phyloP scores from a whole-genome alignment of 2,797 vertebrate genomes.

The Brachyrhaphis roseni region DNA sequence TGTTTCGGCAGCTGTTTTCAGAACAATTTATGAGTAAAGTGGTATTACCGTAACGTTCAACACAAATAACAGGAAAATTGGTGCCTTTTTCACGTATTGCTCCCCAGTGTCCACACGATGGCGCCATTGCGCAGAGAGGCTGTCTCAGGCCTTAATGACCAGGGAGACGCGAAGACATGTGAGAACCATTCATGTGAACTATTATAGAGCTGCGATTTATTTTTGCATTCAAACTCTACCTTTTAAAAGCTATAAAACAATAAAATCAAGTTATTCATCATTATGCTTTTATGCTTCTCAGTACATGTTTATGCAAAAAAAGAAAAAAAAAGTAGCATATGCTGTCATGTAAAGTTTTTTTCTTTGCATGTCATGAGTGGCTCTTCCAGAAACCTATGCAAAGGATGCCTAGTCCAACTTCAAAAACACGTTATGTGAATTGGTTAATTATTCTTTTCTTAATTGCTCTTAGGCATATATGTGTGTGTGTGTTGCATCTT shows the following conservation, averaged over 20 bases:
- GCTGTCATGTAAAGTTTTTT: neutral
- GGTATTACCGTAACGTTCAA: slow-evolving; percentile 33
- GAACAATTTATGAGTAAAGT: neutral
- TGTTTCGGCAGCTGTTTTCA: neutral
- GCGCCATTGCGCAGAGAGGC: slow-evolving; percentile 27
- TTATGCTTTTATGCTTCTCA: neutral
- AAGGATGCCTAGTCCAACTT: neutral
- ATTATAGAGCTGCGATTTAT: neutral
- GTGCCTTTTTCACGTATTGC: slow-evolving; percentile 17
- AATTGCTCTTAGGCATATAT: neutral
- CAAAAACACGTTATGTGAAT: neutral
- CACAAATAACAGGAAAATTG: neutral
- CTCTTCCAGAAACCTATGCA: neutral
- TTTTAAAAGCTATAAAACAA: neutral
- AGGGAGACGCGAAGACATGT: neutral
- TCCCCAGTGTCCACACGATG: slow-evolving; percentile 10
- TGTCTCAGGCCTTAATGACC: neutral
- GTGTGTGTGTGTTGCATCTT: neutral
- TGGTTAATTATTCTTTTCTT: neutral
- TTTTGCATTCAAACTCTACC: neutral
- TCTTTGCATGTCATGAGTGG: neutral
- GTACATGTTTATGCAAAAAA: neutral
- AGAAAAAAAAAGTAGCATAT: neutral
- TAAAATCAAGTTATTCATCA: neutral
- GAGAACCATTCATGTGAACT: neutral